Conservation (phyloP, 2,888 invertebrate genomes). For the Drosophila differens region DNA sequence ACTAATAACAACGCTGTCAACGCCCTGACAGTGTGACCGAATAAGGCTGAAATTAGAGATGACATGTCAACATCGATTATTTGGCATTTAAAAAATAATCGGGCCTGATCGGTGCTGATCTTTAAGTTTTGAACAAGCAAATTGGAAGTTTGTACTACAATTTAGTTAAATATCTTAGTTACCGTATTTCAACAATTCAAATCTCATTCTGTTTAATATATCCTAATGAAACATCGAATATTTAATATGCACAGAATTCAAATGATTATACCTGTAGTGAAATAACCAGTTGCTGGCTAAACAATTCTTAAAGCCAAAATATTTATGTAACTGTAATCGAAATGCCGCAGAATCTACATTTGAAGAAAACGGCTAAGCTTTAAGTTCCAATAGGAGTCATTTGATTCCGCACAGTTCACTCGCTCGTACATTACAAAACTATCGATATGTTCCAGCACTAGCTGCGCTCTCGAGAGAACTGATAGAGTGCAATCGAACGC, state of each 20-base stretch:
- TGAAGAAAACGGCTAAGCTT: background rate
- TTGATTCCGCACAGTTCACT: constrained; percentile 6
- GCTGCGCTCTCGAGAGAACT: constrained; percentile 27
- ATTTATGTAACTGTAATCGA: background rate
- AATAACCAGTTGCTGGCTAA: background rate
- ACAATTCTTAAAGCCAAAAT: background rate
- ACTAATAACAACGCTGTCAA: constrained; percentile 44
- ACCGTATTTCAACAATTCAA: background rate
- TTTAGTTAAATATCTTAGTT: background rate
- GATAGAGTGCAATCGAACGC: constrained; percentile 59
- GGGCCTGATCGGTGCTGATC: background rate
- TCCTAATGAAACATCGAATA: background rate
- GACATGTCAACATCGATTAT: constrained; percentile 11
- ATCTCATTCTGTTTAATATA: background rate
- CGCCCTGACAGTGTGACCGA: constrained; percentile 51
- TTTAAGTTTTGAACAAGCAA: background rate
- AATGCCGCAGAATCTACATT: background rate
- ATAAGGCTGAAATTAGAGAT: constrained; percentile 13
- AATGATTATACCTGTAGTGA: background rate
- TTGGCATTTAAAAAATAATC: background rate
- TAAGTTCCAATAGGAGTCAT: constrained; percentile 1
- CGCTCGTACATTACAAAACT: constrained; percentile 16
- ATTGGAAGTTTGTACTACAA: background rate
- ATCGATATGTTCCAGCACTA: constrained; percentile 41
- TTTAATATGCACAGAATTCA: background rate